Evolutionary conservation across 2,888 invertebrate genomes (phyloP).

Genomic region (Ectobius pallidus): DNA sequence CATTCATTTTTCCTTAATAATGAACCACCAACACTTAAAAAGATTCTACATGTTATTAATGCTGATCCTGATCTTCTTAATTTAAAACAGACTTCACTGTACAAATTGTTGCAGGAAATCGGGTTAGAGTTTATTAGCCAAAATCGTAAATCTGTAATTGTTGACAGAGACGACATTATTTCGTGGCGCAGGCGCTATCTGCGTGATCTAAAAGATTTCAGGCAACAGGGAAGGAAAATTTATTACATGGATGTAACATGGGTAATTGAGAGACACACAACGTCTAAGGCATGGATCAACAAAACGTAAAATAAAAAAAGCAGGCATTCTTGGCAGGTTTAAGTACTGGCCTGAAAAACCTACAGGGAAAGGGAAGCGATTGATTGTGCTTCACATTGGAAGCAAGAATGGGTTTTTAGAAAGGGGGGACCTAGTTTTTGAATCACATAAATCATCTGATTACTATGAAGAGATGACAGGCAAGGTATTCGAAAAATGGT

Average conservation of each 20-base stretch:
- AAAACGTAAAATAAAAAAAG: no score
- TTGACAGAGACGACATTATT: neutral
- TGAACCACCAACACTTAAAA: constrained; percentile 5
- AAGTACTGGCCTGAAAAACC: no score
- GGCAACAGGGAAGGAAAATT: neutral
- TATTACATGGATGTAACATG: neutral
- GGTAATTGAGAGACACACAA: neutral
- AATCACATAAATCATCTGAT: no score
- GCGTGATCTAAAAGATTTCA: neutral
- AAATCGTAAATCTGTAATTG: neutral
- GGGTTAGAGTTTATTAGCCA: neutral
- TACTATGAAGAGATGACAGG: no score
- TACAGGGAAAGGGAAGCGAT: no score
- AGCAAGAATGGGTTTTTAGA: no score
- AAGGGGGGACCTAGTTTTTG: no score
- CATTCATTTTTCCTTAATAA: constrained; percentile 1
- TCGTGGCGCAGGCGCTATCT: neutral
- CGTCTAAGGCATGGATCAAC: no score
- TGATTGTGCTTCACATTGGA: no score
- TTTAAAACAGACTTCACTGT: neutral
- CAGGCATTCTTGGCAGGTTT: no score
- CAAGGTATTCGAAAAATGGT: no score
- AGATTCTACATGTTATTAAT: neutral
- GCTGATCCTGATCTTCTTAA: constrained; percentile 16
- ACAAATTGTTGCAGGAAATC: neutral